Evolutionary conservation across 2,797 vertebrate genomes (phyloP), one percentile per base, ranked within the genome.

Genomic region (Loris lydekkerianus): DNA sequence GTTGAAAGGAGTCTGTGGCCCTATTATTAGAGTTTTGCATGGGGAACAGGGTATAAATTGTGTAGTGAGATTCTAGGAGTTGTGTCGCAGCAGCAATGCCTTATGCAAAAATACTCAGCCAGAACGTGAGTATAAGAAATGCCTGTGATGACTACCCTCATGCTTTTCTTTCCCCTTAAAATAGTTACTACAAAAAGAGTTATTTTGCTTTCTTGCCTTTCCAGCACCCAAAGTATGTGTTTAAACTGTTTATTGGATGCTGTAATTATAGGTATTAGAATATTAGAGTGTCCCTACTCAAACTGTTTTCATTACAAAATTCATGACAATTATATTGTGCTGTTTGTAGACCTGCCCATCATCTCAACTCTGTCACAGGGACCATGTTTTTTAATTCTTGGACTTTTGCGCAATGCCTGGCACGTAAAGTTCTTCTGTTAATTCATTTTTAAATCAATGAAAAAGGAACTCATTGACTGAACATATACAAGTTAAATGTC

Each of bases 401-500:
- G 49, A 76, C 13, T 69, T 93, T 80, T 84, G 70, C 53, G 37
- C 34, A 67, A 43, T 37, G 4, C 75, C n/a, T 25, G 37, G 15
- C 75, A 60, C 15, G 40, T 83, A 53, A 65, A 76, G 34, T 67
- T 53, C 7, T 34, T 95, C 40, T 10, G 9, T 89, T 69, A 8
- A 84, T 72, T 95, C 87, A n/a, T 63, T 84, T 95, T 91, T 56
- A 20, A 89, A 87, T 77, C 82, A 40, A 70, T 31, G 37, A 67
- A 20, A 15, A 65, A 67, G 29, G 11, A 56, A 9, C 43, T 70
- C 27, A 2, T 25, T 31, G 46, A 70, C 20, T 75, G 21, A 88
- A 75, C 11, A 25, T 49, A 14, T 0, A 27, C 23, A 84, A 21
- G 82, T 92, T 56, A 49, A 18, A 78, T 83, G 21, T 87, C 14